A percentile compares a stretch with the other conserved stretches of the same genome.
These are phyloP conservation scores for Folsomia manolachei DNA, from an alignment of 2,888 invertebrate species.

Conservation along the genomic window DNA sequence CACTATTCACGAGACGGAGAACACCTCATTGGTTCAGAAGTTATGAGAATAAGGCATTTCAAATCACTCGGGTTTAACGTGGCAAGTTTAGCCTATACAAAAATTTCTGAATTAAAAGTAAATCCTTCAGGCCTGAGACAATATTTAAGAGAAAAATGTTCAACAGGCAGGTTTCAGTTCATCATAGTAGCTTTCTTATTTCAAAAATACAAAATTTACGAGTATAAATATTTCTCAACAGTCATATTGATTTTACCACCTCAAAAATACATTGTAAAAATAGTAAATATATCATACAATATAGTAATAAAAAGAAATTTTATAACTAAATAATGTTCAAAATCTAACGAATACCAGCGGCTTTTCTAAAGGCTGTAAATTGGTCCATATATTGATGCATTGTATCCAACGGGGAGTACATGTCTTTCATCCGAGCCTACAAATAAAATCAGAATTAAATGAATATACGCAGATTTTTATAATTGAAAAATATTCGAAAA, in stretches of 20 bases:
- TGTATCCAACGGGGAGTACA: constrained; percentile 86
- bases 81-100: constrained; percentile 60
- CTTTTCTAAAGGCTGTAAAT: constrained; percentile 82
- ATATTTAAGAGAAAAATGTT: constrained; percentile 60
- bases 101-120: constrained; percentile 58
- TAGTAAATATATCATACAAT: background rate
- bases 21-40: constrained; percentile 59
- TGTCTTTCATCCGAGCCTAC: constrained; percentile 72
- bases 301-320: background rate
- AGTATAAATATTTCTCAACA: background rate
- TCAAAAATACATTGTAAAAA: background rate
- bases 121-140: constrained; percentile 58
- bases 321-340: background rate
- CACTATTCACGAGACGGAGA: constrained; percentile 63
- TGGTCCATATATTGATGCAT: constrained; percentile 92
- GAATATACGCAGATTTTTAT: too few species aligned
- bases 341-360: constrained; percentile 59
- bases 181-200: background rate
- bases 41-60: constrained; percentile 64
- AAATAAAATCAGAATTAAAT: constrained; percentile 51
- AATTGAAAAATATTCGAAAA: too few species aligned
- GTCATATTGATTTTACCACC: background rate
- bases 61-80: constrained; percentile 65
- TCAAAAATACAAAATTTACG: background rate
- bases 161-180: too few species aligned